phyloP scores from a whole-genome alignment of 1,140 invertebrate genomes.

The Drosophila teissieri region DNA sequence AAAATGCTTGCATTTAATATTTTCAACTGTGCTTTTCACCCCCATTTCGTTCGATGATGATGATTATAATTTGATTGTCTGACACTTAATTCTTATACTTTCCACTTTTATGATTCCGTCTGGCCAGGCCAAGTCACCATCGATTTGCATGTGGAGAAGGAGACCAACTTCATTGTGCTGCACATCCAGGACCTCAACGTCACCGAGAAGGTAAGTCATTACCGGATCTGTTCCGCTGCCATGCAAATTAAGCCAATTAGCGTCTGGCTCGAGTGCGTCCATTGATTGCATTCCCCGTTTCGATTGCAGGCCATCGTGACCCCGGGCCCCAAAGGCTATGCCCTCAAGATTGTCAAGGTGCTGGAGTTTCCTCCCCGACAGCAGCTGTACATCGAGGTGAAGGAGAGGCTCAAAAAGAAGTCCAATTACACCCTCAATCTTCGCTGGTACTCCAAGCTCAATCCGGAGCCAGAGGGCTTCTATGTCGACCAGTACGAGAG shows the following conservation, averaged over 20 bases:
- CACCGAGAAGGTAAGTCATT: slow-evolving; percentile 89
- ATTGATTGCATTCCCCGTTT: slow-evolving; percentile 49
- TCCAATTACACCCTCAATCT: slow-evolving; percentile 94
- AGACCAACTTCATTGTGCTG: slow-evolving; percentile 95
- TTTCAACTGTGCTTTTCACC: too few relatives aligned
- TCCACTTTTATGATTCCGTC: slow-evolving; percentile 30
- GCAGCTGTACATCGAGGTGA: slow-evolving; percentile 94
- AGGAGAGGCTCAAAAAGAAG: slow-evolving; percentile 90
- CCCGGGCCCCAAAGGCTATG: slow-evolving; percentile 88
- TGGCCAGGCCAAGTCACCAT: slow-evolving; percentile 92
- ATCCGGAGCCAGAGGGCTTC: slow-evolving; percentile 94
- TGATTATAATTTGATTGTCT: slow-evolving; percentile 49
- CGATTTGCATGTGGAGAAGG: slow-evolving; percentile 92
- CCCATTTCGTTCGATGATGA: slow-evolving; percentile 13
- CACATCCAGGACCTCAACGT: slow-evolving; percentile 96
- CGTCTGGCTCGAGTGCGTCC: slow-evolving; percentile 28
- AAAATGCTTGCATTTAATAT: too few relatives aligned
- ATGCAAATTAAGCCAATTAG: slow-evolving; percentile 50
- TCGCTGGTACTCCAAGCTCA: slow-evolving; percentile 92
- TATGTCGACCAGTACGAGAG: slow-evolving; percentile 95
- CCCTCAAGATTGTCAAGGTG: slow-evolving; percentile 89
- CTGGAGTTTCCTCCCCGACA: slow-evolving; percentile 93
- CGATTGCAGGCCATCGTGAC: slow-evolving; percentile 87
- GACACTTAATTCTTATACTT: slow-evolving; percentile 9
- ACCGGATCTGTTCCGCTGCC: background rate